Evolutionary conservation across 2,797 vertebrate genomes (phyloP).

Genomic region (Gambusia yucatana): DNA sequence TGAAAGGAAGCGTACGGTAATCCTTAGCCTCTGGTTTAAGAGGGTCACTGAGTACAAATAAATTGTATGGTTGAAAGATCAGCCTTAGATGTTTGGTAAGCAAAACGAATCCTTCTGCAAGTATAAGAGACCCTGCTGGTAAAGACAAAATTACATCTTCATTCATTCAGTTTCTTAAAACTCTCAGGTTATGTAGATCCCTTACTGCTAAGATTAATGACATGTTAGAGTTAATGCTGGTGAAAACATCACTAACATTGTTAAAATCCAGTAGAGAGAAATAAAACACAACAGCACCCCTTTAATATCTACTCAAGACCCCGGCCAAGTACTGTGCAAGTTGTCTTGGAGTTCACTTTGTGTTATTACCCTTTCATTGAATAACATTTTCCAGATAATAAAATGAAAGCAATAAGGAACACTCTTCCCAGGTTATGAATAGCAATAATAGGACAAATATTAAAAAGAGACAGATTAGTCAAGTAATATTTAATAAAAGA

Average conservation of each 20-base stretch:
- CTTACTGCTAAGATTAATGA: slow-evolving; percentile 59
- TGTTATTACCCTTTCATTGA: slow-evolving; percentile 32
- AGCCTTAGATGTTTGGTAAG: background rate
- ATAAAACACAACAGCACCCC: slow-evolving; percentile 2
- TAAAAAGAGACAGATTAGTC: slow-evolving; percentile 14
- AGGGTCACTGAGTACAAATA: background rate
- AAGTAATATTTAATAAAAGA: slow-evolving; percentile 3
- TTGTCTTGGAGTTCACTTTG: slow-evolving; percentile 24
- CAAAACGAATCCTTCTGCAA: background rate
- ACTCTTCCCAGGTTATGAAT: slow-evolving; percentile 19
- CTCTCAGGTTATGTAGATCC: slow-evolving; percentile 31
- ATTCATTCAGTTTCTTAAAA: slow-evolving; percentile 19
- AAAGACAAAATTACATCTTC: slow-evolving; percentile 30
- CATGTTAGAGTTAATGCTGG: slow-evolving; percentile 22
- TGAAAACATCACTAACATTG: slow-evolving; percentile 36
- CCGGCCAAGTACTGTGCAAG: slow-evolving; percentile 21
- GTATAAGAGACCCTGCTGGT: slow-evolving; percentile 18
- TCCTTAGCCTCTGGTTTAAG: background rate
- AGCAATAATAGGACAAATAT: slow-evolving; percentile 8
- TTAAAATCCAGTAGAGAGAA: slow-evolving; percentile 39
- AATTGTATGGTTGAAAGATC: background rate
- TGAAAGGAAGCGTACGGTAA: background rate
- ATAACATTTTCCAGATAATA: slow-evolving; percentile 35
- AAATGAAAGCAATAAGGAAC: slow-evolving; percentile 30
- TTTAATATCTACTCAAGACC: slow-evolving; percentile 18